phyloP scores from a whole-genome alignment of 2,888 invertebrate species.

The Xanthostigma xanthostigma region DNA sequence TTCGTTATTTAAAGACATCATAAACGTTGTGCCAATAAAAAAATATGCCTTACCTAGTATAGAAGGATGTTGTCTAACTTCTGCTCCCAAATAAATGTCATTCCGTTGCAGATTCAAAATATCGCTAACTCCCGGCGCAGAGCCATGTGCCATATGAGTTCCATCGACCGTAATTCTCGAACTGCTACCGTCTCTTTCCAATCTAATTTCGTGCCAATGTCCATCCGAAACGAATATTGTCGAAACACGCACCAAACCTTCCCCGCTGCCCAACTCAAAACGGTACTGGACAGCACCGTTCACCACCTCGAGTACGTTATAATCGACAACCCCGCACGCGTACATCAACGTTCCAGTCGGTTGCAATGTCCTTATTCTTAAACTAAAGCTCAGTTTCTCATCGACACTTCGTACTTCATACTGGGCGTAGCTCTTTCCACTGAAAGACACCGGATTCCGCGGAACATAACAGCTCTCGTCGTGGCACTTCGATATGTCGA shows the following conservation, averaged over 20 bases:
- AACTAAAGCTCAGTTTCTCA: slow-evolving; percentile 60
- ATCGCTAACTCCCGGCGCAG: slow-evolving; percentile 66
- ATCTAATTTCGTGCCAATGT: slow-evolving; percentile 63
- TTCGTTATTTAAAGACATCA: slow-evolving; percentile 1
- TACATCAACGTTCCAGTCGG: slow-evolving; percentile 74
- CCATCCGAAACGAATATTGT: slow-evolving; percentile 70
- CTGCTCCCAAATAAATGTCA: slow-evolving; percentile 73
- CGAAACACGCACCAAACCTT: slow-evolving; percentile 64
- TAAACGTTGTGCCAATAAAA: slow-evolving; percentile 1
- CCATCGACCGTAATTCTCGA: slow-evolving; percentile 68
- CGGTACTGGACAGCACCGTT: slow-evolving; percentile 80
- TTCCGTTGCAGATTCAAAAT: slow-evolving; percentile 74
- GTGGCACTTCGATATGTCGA: slow-evolving; percentile 47
- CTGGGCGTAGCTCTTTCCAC: slow-evolving; percentile 67
- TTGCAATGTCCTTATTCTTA: slow-evolving; percentile 71
- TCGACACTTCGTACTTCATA: slow-evolving; percentile 63
- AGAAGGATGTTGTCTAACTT: slow-evolving; percentile 60
- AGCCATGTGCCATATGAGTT: slow-evolving; percentile 53
- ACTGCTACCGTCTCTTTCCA: slow-evolving; percentile 69
- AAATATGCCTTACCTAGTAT: slow-evolving; percentile 32
- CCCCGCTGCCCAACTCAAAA: slow-evolving; percentile 86
- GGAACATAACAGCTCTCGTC: slow-evolving; percentile 58
- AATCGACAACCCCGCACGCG: slow-evolving; percentile 75
- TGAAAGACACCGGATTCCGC: slow-evolving; percentile 62
- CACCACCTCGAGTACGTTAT: slow-evolving; percentile 72